Conservation (phyloP, 1,140 invertebrate genomes). For the Leptopilina clavipes region DNA sequence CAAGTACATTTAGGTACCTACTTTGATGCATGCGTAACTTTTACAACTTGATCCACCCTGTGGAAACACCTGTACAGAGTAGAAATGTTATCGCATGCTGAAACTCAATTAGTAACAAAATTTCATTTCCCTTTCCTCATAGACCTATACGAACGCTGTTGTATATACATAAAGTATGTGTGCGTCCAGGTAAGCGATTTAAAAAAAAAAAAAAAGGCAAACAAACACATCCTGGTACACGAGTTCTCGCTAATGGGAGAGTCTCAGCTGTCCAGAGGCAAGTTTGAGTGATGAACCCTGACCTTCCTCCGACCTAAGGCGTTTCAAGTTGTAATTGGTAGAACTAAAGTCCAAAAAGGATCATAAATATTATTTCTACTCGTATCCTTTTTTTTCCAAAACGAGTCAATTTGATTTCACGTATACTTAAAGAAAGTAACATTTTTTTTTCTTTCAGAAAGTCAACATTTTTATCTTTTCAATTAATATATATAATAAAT, state of each 20-base stretch:
- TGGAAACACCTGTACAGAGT: slow-evolving; percentile 56
- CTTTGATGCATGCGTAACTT: slow-evolving; percentile 39
- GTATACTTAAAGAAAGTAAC: not conserved
- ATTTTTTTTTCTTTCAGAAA: no score
- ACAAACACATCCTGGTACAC: slow-evolving; percentile 53
- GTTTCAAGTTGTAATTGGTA: slow-evolving; percentile 15
- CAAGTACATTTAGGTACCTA: slow-evolving; percentile 5
- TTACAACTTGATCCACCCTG: slow-evolving; percentile 55
- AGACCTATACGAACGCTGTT: slow-evolving; percentile 31
- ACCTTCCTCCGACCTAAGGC: slow-evolving; percentile 43
- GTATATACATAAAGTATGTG: not conserved
- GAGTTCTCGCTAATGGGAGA: slow-evolving; percentile 53
- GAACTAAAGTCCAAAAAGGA: not conserved
- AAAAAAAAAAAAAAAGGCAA: slow-evolving; percentile 49
- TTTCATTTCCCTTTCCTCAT: slow-evolving; percentile 55
- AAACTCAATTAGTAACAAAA: slow-evolving; percentile 58
- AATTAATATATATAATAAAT: no score
- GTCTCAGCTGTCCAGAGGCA: slow-evolving; percentile 56
- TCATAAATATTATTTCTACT: not conserved
- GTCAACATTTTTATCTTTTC: no score
- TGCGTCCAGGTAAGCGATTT: slow-evolving; percentile 42
- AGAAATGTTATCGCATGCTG: slow-evolving; percentile 58
- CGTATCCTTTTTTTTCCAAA: not conserved
- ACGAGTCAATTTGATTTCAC: not conserved
- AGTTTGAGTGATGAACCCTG: slow-evolving; percentile 58